Evolutionary conservation across 92 coral and sea anemone species (phyloP), one percentile per base, ranked within the genome.

Genomic region (Blastomussa wellsi): DNA sequence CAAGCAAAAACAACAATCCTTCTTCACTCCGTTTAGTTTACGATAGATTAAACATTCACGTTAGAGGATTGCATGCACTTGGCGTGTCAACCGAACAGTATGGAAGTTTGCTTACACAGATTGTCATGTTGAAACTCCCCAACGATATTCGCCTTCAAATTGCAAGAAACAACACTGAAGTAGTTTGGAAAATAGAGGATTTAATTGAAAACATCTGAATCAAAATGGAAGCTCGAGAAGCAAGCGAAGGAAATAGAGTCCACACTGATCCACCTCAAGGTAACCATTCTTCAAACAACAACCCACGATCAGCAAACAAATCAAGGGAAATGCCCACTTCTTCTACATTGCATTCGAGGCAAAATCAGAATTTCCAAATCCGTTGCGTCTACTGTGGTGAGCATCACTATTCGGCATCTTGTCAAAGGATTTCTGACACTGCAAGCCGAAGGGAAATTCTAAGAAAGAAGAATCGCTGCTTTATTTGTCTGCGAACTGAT

Each of bases 141-240:
- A 70, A 26, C 36, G 71, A 65, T 2, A 12, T 65, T 28, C 85
- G 90, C 0, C 9, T 91, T 4, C 83, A 85, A 31, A 73, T 92
- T 4, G 82, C 90, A 11, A 77, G 95, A 47, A 89, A 78, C 19
- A 57, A 89, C 0, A 72, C 80, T 4, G 68, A 39, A 19, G 82
- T 89, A 28, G 86, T 89, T 12, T 81, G 94, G 89, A 79, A 78
- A 42, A 88, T 88, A 32, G 86, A 88, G 2, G 85, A 91, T 19
- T 24, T 91, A 24, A 62, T 91, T 13, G 86, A 60, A 1, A 84
- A 76, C 31, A 77, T 88, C 7, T 86, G 86, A 51, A 38, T 11
- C 1, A 90, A 92, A 68, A 80, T 92, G 37, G 86, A 86, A 80
- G 90, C 89, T 0, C 77, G 89, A n/a, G 90, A 89, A 77, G 48